Conservation (phyloP, 2,888 invertebrate species). For the Portevinia maculata region DNA sequence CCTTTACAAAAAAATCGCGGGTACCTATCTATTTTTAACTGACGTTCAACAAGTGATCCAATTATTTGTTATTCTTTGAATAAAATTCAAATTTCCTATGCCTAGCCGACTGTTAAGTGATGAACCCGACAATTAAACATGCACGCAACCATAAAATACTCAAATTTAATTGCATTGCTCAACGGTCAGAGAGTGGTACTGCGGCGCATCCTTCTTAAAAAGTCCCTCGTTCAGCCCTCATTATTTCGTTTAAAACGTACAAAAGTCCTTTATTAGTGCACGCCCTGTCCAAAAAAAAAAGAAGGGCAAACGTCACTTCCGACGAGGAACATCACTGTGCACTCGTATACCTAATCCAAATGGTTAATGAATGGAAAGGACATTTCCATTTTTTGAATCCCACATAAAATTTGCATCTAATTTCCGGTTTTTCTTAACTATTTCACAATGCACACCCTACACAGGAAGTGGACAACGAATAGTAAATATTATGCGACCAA, state of each 20-base stretch:
- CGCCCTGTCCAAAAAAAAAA: background rate
- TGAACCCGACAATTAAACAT: slow-evolving; percentile 49
- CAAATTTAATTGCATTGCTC: slow-evolving; percentile 32
- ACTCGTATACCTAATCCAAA: slow-evolving; percentile 43
- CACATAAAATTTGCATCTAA: slow-evolving; percentile 83
- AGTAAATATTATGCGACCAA: slow-evolving; percentile 19
- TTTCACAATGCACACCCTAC: slow-evolving; percentile 54
- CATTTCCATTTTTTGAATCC: slow-evolving; percentile 79
- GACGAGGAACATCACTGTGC: background rate
- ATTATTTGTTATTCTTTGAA: background rate
- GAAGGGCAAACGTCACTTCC: slow-evolving; percentile 28
- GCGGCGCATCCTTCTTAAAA: slow-evolving; percentile 63
- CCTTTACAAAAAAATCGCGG: background rate
- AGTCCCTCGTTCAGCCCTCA: slow-evolving; percentile 48
- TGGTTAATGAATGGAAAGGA: slow-evolving; percentile 77
- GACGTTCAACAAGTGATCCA: slow-evolving; percentile 5
- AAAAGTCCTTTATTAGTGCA: slow-evolving; percentile 46
- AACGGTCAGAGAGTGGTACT: slow-evolving; percentile 34
- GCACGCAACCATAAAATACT: slow-evolving; percentile 46
- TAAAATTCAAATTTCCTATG: slow-evolving; percentile 3
- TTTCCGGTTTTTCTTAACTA: slow-evolving; percentile 78
- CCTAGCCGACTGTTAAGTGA: slow-evolving; percentile 31
- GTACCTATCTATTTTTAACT: background rate
- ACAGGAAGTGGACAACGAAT: slow-evolving; percentile 64
- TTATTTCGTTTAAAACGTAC: slow-evolving; percentile 16